Conservation (phyloP, 1,140 invertebrate species). For the Heliothis subflexa region DNA sequence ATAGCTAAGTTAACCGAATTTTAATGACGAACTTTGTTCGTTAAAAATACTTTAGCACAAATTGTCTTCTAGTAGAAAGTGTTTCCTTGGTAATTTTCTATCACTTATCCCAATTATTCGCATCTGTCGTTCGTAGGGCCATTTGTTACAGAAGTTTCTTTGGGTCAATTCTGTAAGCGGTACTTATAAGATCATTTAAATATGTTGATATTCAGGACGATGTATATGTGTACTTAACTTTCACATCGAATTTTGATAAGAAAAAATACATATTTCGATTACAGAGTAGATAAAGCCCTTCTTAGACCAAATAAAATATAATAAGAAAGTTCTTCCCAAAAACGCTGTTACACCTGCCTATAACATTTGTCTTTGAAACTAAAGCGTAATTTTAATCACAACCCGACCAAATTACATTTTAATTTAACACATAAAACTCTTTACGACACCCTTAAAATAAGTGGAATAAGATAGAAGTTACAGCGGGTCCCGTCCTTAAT, state of each 20-base stretch:
- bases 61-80: constrained; percentile 30
- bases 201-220: no score
- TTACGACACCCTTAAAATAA: constrained; percentile 44
- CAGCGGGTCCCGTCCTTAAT: constrained; percentile 37
- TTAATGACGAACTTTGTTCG: constrained; percentile 60
- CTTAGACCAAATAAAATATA: no score
- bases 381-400: constrained; percentile 14
- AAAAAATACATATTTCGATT: no score
- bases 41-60: constrained; percentile 30
- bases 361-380: background rate
- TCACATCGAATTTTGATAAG: no score
- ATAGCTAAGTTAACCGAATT: constrained; percentile 64
- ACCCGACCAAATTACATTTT: constrained; percentile 34
- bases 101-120: constrained; percentile 48
- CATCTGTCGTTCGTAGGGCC: constrained; percentile 44
- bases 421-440: constrained; percentile 44
- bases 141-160: constrained; percentile 22
- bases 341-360: background rate
- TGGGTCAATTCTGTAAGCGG: constrained; percentile 29
- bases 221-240: no score
- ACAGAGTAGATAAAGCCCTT: no score
- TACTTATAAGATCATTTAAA: background rate
- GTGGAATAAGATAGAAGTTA: constrained; percentile 43
- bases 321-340: no score
- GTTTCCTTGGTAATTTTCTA: constrained; percentile 34